A percentile compares a stretch with the other conserved stretches of the same genome.
Evolutionary conservation across 92 coral and sea anemone species (phyloP).

Genomic region (Plumapathes pennacea): DNA sequence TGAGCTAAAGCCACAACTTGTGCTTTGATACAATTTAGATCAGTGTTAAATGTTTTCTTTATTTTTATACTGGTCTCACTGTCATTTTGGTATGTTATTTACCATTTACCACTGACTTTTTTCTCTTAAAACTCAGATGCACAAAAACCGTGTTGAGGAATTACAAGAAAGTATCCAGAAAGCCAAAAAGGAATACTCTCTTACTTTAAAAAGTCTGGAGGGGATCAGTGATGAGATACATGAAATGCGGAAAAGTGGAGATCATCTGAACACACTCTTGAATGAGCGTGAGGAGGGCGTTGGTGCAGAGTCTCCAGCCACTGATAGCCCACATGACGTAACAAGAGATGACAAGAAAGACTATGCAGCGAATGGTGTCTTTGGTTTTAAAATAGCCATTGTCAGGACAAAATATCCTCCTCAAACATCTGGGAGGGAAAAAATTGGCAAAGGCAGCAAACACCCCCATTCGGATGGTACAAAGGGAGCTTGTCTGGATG

Average conservation of each 20-base stretch:
- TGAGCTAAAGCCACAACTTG: too few species aligned
- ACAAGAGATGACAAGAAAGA: background rate
- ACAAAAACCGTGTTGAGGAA: conserved; percentile 68
- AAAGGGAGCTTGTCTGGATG: too few species aligned
- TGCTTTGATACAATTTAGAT: too few species aligned
- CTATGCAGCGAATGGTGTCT: too few species aligned
- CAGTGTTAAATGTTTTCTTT: background rate
- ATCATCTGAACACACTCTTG: conserved; percentile 55
- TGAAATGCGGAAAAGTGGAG: conserved; percentile 79
- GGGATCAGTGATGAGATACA: conserved; percentile 95
- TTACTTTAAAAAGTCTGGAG: conserved; percentile 82
- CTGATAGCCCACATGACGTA: conserved; percentile 18
- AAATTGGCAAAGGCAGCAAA: too few species aligned
- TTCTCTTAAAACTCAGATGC: conserved; percentile 55
- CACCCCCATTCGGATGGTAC: too few species aligned
- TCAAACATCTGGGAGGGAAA: too few species aligned
- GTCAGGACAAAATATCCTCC: too few species aligned
- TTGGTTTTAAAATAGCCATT: too few species aligned
- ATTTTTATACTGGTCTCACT: background rate
- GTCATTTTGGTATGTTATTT: background rate
- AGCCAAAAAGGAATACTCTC: conserved; percentile 76
- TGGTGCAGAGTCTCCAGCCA: conserved; percentile 85
- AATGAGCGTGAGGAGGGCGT: conserved; percentile 88
- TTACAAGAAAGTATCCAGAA: conserved; percentile 63
- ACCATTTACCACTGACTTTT: too few species aligned